A percentile compares a stretch with the other conserved stretches of the same genome.
These are phyloP conservation scores for Globodera ellingtonae DNA, from an alignment of 1,140 invertebrate species.

Conservation along the genomic window DNA sequence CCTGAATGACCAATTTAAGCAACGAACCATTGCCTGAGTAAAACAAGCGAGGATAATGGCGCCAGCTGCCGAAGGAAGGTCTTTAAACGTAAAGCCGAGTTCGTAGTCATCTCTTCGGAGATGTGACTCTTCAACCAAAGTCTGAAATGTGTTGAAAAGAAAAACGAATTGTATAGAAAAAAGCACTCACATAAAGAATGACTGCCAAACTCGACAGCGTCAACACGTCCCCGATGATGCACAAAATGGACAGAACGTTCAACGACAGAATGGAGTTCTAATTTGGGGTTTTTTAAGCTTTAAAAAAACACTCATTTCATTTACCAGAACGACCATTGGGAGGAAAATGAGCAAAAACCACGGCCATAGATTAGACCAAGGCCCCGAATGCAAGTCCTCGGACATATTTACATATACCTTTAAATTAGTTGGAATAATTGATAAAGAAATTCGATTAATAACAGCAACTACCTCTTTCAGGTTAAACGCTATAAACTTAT, in stretches of 20 bases:
- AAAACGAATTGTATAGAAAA: not conserved
- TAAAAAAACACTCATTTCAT: no score
- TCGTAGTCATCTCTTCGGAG: constrained; percentile 36
- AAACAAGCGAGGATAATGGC: constrained; percentile 61
- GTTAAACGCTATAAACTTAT: constrained; percentile 56
- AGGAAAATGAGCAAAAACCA: constrained; percentile 41
- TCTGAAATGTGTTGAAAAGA: constrained; percentile 29
- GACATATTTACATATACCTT: constrained; percentile 50
- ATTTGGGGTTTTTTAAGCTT: no score
- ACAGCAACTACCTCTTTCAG: constrained; percentile 48
- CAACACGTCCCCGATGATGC: constrained; percentile 54
- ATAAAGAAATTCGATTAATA: constrained; percentile 33
- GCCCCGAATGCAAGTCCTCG: constrained; percentile 45
- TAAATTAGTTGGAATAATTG: constrained; percentile 31
- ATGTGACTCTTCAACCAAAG: constrained; percentile 41
- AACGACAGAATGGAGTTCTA: constrained; percentile 40
- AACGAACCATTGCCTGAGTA: constrained; percentile 57
- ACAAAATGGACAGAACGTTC: constrained; percentile 32
- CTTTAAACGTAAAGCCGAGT: constrained; percentile 53
- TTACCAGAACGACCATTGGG: constrained; percentile 40
- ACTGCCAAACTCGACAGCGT: constrained; percentile 54
- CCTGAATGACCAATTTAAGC: not conserved
- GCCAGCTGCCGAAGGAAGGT: constrained; percentile 51
- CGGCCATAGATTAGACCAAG: not conserved
- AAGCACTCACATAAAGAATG: constrained; percentile 53